A percentile compares a stretch with the other conserved stretches of the same genome.
Evolutionary conservation across 2,888 invertebrate genomes (phyloP).

Genomic region (Phragmatobia fuliginosa): DNA sequence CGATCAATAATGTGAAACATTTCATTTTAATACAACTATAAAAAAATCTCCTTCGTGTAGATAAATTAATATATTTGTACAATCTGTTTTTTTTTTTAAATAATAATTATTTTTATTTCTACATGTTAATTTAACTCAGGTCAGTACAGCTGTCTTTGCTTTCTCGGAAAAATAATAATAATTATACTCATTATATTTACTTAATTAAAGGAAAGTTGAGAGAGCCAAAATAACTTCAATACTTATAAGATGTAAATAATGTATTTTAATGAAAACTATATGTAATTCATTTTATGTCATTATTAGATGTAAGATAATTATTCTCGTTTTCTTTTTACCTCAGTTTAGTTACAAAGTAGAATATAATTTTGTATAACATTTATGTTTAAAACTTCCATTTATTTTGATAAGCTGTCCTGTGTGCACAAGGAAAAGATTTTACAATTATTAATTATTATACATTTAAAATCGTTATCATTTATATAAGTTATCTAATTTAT

Average conservation of each 20-base stretch:
- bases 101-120: constrained; percentile 30
- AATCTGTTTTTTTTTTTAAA: constrained; percentile 51
- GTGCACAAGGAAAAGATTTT: constrained; percentile 70
- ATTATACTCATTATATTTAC: constrained; percentile 78
- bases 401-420: constrained; percentile 64
- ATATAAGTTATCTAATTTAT: constrained; percentile 71
- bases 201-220: constrained; percentile 69
- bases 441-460: constrained; percentile 55
- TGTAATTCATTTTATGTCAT: constrained; percentile 76
- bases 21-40: constrained; percentile 63
- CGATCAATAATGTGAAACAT: constrained; percentile 65
- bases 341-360: constrained; percentile 67
- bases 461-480: constrained; percentile 62
- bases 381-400: constrained; percentile 50
- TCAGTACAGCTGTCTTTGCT: constrained; percentile 66
- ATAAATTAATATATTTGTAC: constrained; percentile 74
- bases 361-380: constrained; percentile 50
- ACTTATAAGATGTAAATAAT: constrained; percentile 77
- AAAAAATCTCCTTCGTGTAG: constrained; percentile 69
- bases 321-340: constrained; percentile 78
- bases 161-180: constrained; percentile 58
- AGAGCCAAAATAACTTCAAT: constrained; percentile 80
- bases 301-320: constrained; percentile 65
- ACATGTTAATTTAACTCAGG: constrained; percentile 59
- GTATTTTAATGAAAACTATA: constrained; percentile 68